Evolutionary conservation across 2,888 invertebrate species (phyloP), one percentile per base, ranked within the genome.

Genomic region (Cabera pusaria): DNA sequence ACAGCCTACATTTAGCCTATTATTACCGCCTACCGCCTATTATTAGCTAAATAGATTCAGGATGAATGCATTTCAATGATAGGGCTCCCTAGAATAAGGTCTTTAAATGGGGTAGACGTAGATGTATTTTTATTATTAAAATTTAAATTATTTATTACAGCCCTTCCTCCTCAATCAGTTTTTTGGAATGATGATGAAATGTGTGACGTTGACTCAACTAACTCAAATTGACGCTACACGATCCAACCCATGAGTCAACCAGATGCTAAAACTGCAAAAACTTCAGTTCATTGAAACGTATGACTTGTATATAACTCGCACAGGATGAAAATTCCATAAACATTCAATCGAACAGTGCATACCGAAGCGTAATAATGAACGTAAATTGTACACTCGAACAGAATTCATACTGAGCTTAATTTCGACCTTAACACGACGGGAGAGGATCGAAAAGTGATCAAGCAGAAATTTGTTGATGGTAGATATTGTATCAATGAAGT

Each of bases 401-500:
- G 28, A 35, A 16, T 6, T 36, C 25, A 43, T 36, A 3, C 12
- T 8, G 11, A 32, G 19, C 19, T 26, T 17, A 42, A 31, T 34
- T 22, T 28, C 16, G 18, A 36, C 46, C 23, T 44, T 46, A 48
- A 43, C 38, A 43, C 44, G 44, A 48, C 33, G 40, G 8, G 24
- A 18, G 32, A 39, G 49, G 34, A 32, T 34, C 23, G 34, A 48
- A 29, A 44, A 48, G 48, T 34, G 21, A 36, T 29, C 24, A 35
- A 38, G 36, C 43, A 27, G 12, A 14, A 19, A 23, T 22, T 31
- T 38, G 32, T 23, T 27, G 29, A 32, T 43, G 34, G 28, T 56
- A 47, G 44, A 55, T 43, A 46, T 54, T 57, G 69, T 65, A 75
- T 74, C 71, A 77, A 76, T 77, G 74, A 62, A 73, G 68, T 68